These are phyloP conservation scores for Gymnothorax javanicus DNA, from an alignment of 2,797 vertebrate genomes.

Conservation along the genomic window DNA sequence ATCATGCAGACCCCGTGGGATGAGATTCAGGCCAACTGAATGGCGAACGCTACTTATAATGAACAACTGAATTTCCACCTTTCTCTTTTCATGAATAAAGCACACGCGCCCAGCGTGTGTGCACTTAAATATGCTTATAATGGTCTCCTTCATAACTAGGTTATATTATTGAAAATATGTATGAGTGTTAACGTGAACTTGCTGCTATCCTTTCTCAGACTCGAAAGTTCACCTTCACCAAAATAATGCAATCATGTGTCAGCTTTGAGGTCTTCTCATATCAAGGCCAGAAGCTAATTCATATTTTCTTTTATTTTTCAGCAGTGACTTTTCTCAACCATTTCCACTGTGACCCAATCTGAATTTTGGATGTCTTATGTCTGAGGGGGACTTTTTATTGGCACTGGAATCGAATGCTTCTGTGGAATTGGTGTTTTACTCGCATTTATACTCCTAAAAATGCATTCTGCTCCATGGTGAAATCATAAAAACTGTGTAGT, in stretches of 20 bases:
- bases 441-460: not conserved
- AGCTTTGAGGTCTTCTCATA: constrained; percentile 16
- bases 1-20: constrained; percentile 1
- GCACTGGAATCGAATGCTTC: not conserved
- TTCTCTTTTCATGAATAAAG: not conserved
- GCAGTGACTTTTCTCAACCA: not conserved
- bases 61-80: constrained; percentile 9
- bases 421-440: not conserved
- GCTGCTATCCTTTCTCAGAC: not conserved
- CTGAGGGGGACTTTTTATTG: not conserved
- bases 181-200: not conserved
- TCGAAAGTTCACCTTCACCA: not conserved
- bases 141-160: not conserved
- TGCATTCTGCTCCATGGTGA: no score
- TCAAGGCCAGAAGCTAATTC: not conserved
- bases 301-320: not conserved
- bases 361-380: not conserved
- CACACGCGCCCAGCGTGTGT: not conserved
- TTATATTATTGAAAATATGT: not conserved
- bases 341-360: not conserved
- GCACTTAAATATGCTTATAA: not conserved
- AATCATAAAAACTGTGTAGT: not conserved
- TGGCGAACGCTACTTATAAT: constrained; percentile 17
- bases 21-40: constrained; percentile 12
- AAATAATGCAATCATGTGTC: constrained; percentile 27